phyloP scores from a whole-genome alignment of 2,797 vertebrate genomes.

The Picus viridis region DNA sequence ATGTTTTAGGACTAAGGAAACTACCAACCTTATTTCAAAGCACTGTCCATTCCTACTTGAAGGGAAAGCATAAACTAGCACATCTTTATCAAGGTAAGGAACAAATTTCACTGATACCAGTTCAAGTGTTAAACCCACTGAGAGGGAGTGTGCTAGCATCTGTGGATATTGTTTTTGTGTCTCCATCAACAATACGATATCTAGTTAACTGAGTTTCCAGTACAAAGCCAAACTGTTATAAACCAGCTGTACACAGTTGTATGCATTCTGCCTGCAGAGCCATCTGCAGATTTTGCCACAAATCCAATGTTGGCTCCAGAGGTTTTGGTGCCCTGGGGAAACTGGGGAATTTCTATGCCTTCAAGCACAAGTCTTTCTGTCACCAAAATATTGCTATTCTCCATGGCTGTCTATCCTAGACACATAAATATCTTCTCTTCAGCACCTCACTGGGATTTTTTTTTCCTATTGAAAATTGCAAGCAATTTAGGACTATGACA shows the following conservation, averaged over 20 bases:
- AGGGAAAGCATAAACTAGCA: background rate
- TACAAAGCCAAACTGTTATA: background rate
- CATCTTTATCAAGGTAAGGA: constrained; percentile 9
- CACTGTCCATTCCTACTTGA: background rate
- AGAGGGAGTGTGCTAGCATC: background rate
- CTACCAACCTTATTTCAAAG: background rate
- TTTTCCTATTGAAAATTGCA: background rate
- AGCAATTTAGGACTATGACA: background rate
- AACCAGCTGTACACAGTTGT: constrained; percentile 26
- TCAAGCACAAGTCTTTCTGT: constrained; percentile 24
- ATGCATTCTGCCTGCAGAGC: background rate
- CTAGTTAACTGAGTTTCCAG: constrained; percentile 3
- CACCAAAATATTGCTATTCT: constrained; percentile 22
- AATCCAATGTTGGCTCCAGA: background rate
- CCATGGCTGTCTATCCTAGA: background rate
- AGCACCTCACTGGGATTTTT: background rate
- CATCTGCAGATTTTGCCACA: constrained; percentile 43
- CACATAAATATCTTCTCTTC: background rate
- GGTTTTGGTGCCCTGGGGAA: constrained; percentile 20
- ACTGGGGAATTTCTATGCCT: background rate
- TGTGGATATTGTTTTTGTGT: background rate
- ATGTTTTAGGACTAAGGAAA: background rate
- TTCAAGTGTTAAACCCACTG: background rate
- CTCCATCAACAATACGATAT: background rate
- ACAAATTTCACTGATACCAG: background rate